These are phyloP conservation scores for Ooceraea biroi DNA, from an alignment of 1,140 invertebrate genomes.

Conservation along the genomic window DNA sequence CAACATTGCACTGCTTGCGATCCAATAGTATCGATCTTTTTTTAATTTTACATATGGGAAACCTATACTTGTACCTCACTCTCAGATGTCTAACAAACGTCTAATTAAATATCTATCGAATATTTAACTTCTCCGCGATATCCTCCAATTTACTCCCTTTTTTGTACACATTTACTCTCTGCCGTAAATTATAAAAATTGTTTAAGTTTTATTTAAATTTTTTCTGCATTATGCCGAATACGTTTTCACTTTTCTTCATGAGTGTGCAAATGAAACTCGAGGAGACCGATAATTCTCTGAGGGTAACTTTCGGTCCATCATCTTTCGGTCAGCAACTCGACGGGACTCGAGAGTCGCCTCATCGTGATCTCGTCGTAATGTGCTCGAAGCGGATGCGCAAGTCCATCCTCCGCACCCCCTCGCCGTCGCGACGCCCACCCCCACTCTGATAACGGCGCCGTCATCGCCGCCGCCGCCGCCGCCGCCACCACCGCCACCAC, in stretches of 20 bases:
- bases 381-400: conserved; percentile 27
- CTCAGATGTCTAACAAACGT: background rate
- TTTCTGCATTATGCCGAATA: too few species aligned
- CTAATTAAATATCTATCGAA: conserved; percentile 6
- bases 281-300: too few species aligned
- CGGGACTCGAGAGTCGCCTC: conserved; percentile 20
- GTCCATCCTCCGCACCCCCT: background rate
- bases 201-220: too few species aligned
- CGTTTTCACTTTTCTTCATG: too few species aligned
- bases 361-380: background rate
- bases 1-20: background rate
- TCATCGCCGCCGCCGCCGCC: background rate
- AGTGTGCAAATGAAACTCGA: too few species aligned
- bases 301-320: conserved; percentile 21
- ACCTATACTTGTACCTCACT: background rate
- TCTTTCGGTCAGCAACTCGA: conserved; percentile 27
- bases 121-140: too few species aligned
- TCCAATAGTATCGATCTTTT: conserved; percentile 27
- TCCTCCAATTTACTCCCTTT: too few species aligned
- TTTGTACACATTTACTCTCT: too few species aligned
- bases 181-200: too few species aligned
- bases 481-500: conserved; percentile 1
- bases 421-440: conserved; percentile 31
- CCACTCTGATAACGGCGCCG: conserved; percentile 2
- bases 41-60: conserved; percentile 18